Base-by-base conservation (phyloP, 2,888 invertebrate species). In the Hedya salicella region DNA sequence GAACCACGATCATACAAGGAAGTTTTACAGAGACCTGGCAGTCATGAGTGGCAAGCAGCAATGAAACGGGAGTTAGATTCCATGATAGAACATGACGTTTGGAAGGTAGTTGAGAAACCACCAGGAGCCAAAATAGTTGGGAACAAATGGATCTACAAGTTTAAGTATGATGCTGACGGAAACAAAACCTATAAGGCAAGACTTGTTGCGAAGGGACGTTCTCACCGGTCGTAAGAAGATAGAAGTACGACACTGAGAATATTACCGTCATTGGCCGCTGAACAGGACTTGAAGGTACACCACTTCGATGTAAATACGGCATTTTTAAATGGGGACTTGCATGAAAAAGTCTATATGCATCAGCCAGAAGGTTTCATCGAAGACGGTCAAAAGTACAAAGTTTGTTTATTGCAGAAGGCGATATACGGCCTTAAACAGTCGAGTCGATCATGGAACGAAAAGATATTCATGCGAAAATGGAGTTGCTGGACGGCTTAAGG, bases 161-260 rank as follows among this genome's bases (percentile, higher is more conserved):
- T n/a, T n/a, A n/a, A n/a, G n/a, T n/a, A 67, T 56, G n/a, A 61
- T 56, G 30, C 50, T 4, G 9, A 62, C 1, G 56, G 56, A 8
- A 46, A 36, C 3, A 14, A 56, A 13, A 67, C 48, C 21, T 62
- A 62, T 13, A 61, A 50, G n/a, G 62, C 62, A 1, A 40, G 62
- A 11, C 62, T 67, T 36, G 62, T 57, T 1, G 68, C 62, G 3
- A 68, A 68, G 49, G 68, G 14, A 69, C 69, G 4, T 69, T 67
- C 46, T 56, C 69, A 2, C 69, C 67, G 0, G 67, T 68, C 3
- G 36, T 69, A 0, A 44, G 65, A n/a, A 40, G 65, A 30, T 62
- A n/a, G n/a, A n/a, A n/a, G n/a, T n/a, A n/a, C 64, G 0, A 46
- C 62, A 6, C 40, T 69, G n/a, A 53, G 54, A 8, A 54, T 44